Evolutionary conservation across 2,797 vertebrate genomes (phyloP).

Genomic region (Alexandromys oeconomus): DNA sequence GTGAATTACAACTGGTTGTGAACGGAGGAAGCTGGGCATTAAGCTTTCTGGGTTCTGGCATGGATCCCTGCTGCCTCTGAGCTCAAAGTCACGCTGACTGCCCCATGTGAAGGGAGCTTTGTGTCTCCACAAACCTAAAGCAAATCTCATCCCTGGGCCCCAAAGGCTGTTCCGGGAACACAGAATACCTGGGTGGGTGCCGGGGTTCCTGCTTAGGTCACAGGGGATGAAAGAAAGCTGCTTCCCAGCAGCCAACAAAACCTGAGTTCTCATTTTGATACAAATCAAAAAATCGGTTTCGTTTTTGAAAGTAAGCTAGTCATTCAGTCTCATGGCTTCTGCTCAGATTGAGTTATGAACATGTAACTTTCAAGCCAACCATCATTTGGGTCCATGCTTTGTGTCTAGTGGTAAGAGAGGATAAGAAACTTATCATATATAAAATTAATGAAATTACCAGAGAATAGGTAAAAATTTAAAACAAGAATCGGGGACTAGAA

Average conservation of each 20-base stretch:
- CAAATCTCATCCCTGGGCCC: not conserved
- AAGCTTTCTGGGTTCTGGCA: conserved; percentile 19
- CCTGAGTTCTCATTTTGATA: not conserved
- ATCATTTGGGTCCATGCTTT: not conserved
- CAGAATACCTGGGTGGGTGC: not conserved
- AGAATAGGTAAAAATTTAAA: not conserved
- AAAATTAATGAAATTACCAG: not conserved
- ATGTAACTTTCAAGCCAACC: not conserved
- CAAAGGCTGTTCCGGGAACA: not conserved
- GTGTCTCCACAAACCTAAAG: not conserved
- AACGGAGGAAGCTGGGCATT: conserved; percentile 50
- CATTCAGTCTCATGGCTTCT: not conserved
- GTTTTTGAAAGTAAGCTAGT: not conserved
- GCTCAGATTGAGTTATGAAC: not conserved
- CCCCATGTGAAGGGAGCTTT: not conserved
- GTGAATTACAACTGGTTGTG: not conserved
- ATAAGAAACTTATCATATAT: not conserved
- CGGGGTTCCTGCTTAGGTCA: not conserved
- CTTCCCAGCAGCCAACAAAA: not conserved
- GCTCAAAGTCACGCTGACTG: not conserved
- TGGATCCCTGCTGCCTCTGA: not conserved
- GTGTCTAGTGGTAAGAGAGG: not conserved
- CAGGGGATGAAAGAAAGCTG: not conserved
- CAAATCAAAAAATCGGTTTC: not conserved
- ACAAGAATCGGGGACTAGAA: not conserved